Evolutionary conservation across 2,888 invertebrate species (phyloP).

Genomic region (Nysson spinosus): DNA sequence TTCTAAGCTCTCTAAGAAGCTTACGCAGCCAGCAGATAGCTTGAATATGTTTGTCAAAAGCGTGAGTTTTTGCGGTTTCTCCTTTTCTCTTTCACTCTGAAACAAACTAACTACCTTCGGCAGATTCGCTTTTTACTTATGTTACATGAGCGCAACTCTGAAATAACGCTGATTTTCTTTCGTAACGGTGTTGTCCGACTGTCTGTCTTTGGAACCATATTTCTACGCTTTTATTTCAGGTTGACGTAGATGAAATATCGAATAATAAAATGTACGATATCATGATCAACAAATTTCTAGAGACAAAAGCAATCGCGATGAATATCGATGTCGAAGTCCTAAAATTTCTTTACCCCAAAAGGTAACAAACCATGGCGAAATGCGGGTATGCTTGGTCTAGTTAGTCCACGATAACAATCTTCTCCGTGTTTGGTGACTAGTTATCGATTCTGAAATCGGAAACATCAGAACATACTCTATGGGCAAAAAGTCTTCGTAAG

Average conservation of each 20-base stretch:
- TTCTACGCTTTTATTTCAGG: too few species aligned
- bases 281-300: too few species aligned
- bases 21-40: constrained; percentile 31
- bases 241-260: too few species aligned
- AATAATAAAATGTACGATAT: too few species aligned
- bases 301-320: too few species aligned
- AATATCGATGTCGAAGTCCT: not conserved
- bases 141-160: too few species aligned
- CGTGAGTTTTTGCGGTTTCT: not conserved
- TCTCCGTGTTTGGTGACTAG: constrained; percentile 25
- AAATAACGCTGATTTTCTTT: too few species aligned
- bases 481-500: not conserved
- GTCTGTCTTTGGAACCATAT: too few species aligned
- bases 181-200: too few species aligned
- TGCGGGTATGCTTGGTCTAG: constrained; percentile 66
- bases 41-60: not conserved
- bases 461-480: not conserved
- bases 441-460: not conserved
- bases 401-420: constrained; percentile 39
- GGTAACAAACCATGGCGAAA: constrained; percentile 64
- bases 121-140: too few species aligned
- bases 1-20: constrained; percentile 27
- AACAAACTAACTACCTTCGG: too few species aligned
- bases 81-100: too few species aligned
- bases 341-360: constrained; percentile 35